These are phyloP conservation scores for Lithosia quadra DNA, from an alignment of 2,888 invertebrate genomes.

Conservation along the genomic window DNA sequence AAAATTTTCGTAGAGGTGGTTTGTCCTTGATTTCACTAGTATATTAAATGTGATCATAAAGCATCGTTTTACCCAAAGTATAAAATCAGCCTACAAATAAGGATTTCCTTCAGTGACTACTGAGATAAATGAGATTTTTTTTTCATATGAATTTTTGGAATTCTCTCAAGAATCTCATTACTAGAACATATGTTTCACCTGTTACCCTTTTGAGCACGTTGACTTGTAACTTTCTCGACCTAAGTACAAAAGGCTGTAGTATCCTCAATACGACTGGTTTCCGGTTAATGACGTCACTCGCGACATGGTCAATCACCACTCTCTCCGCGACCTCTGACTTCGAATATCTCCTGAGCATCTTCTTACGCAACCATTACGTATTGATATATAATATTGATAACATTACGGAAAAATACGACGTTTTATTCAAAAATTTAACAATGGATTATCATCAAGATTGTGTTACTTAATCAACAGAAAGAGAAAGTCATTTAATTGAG, in stretches of 20 bases:
- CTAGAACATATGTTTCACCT: background rate
- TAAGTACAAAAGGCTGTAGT: slow-evolving; percentile 27
- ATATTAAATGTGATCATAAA: too few species aligned
- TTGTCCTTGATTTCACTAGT: too few species aligned
- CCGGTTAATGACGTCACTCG: slow-evolving; percentile 51
- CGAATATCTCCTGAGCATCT: slow-evolving; percentile 51
- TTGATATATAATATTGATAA: slow-evolving; percentile 45
- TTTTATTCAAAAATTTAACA: slow-evolving; percentile 39
- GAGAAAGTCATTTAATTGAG: slow-evolving; percentile 44
- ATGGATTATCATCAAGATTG: slow-evolving; percentile 26
- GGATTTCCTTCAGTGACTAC: background rate
- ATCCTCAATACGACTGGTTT: slow-evolving; percentile 39
- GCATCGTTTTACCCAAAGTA: too few species aligned
- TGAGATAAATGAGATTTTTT: too few species aligned
- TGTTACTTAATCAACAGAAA: slow-evolving; percentile 39
- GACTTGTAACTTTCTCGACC: slow-evolving; percentile 37
- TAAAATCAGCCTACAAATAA: too few species aligned
- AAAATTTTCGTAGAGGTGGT: too few species aligned
- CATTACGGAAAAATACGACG: slow-evolving; percentile 36
- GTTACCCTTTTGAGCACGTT: slow-evolving; percentile 4
- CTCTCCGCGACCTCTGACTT: slow-evolving; percentile 72
- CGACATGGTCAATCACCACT: slow-evolving; percentile 61
- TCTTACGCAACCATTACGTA: slow-evolving; percentile 53
- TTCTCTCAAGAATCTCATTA: background rate
- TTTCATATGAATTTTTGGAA: too few species aligned